These are phyloP conservation scores for Engystomops pustulosus DNA, from an alignment of 2,113 vertebrate species.

Conservation along the genomic window DNA sequence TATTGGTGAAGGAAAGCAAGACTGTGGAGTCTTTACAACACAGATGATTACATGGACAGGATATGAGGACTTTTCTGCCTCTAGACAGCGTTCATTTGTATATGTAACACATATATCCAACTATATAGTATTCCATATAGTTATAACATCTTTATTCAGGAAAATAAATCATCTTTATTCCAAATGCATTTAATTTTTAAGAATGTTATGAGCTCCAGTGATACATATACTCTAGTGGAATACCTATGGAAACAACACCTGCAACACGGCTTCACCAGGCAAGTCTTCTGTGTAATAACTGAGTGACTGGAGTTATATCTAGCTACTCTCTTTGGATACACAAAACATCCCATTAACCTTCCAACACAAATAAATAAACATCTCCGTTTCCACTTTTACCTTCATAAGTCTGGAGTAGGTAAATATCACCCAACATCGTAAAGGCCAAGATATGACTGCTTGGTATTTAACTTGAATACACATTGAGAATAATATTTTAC, in stretches of 20 bases:
- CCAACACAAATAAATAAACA: slow-evolving; percentile 45
- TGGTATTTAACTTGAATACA: slow-evolving; percentile 51
- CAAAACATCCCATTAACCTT: slow-evolving; percentile 46
- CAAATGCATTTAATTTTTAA: too few species aligned
- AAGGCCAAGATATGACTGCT: slow-evolving; percentile 42
- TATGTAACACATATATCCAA: too few species aligned
- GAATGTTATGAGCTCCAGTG: too few species aligned
- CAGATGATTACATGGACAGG: too few species aligned
- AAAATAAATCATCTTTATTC: too few species aligned
- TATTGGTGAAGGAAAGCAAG: too few species aligned
- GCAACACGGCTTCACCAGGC: too few species aligned
- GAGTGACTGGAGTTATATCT: slow-evolving; percentile 14
- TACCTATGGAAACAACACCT: not conserved
- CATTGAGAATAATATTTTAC: slow-evolving; percentile 5
- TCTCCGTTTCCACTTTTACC: not conserved
- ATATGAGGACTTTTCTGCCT: too few species aligned
- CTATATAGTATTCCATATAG: too few species aligned
- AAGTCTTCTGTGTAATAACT: not conserved
- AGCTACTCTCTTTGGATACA: slow-evolving; percentile 13
- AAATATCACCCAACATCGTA: slow-evolving; percentile 42
- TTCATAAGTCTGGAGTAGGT: slow-evolving; percentile 25
- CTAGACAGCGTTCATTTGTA: too few species aligned
- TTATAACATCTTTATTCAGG: too few species aligned
- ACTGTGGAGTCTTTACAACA: too few species aligned
- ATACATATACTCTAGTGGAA: not conserved